These are phyloP conservation scores for Oreocharis arfaki DNA, from an alignment of 2,113 vertebrate genomes.

Conservation along the genomic window DNA sequence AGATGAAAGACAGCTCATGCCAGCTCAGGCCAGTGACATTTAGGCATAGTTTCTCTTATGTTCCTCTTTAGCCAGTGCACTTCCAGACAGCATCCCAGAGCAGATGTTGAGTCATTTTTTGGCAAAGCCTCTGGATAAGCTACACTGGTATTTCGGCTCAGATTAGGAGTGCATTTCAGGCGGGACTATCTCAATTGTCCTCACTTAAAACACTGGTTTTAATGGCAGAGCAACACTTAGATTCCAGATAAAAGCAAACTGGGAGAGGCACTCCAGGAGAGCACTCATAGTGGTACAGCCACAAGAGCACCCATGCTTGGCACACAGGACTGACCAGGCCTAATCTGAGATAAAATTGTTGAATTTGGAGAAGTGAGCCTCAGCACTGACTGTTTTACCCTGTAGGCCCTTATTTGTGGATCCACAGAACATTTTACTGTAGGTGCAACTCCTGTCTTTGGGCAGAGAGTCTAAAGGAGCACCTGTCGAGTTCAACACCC, in stretches of 20 bases:
- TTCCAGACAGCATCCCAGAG: neutral
- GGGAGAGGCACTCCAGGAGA: neutral
- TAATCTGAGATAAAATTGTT: neutral
- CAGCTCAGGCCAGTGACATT: neutral
- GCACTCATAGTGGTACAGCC: neutral
- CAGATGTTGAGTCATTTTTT: neutral
- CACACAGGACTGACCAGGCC: neutral
- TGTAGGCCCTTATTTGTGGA: neutral
- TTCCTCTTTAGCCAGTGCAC: neutral
- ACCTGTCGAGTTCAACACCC: neutral
- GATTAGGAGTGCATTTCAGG: neutral
- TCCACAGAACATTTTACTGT: fast-evolving
- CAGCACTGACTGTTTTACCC: neutral
- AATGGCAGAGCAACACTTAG: neutral
- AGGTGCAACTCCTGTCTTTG: neutral
- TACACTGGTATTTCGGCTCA: neutral
- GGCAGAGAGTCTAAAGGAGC: neutral
- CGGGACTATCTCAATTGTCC: neutral
- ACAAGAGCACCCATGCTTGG: fast-evolving
- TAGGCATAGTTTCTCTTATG: neutral
- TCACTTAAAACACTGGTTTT: neutral
- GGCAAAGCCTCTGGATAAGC: neutral
- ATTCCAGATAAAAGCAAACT: neutral
- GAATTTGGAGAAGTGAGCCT: neutral
- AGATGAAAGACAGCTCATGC: neutral